These are phyloP conservation scores for Zonitis immaculata DNA, from an alignment of 2,888 invertebrate genomes.

Conservation along the genomic window DNA sequence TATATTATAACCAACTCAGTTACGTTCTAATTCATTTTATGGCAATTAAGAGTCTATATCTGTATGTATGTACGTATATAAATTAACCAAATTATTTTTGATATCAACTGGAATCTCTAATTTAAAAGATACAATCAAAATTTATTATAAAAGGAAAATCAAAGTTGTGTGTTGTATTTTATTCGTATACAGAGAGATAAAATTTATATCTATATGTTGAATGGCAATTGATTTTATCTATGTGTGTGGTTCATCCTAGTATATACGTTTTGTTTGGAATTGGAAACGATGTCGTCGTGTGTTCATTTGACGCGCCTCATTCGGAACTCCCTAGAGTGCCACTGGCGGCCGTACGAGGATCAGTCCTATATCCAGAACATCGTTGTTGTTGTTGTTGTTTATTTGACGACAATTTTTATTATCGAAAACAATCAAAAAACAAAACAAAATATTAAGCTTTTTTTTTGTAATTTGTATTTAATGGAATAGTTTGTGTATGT, in stretches of 20 bases:
- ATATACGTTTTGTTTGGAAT: conserved; percentile 36
- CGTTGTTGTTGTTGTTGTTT: background rate
- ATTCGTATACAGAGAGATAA: conserved; percentile 28
- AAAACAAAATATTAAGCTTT: background rate
- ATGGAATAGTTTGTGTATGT: background rate
- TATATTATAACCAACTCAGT: background rate
- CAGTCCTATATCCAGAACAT: background rate
- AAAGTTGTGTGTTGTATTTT: too few species aligned
- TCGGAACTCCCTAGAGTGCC: conserved; percentile 18
- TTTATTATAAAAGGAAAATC: conserved; percentile 39
- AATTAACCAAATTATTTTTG: too few species aligned
- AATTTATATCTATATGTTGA: conserved; percentile 30
- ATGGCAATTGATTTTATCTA: conserved; percentile 43
- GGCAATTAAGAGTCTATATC: too few species aligned
- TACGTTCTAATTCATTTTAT: conserved; percentile 5
- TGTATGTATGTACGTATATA: too few species aligned
- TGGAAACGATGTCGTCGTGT: conserved; percentile 33
- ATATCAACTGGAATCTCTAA: conserved; percentile 25
- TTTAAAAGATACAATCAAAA: conserved; percentile 31
- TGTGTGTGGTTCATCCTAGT: conserved; percentile 35
- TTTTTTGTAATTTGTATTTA: background rate
- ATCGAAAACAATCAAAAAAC: too few species aligned
- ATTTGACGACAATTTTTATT: too few species aligned
- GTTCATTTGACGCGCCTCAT: conserved; percentile 32
- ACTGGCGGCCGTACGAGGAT: conserved; percentile 3